Conservation (phyloP, 1,140 invertebrate species). For the Listronotus oregonensis region DNA sequence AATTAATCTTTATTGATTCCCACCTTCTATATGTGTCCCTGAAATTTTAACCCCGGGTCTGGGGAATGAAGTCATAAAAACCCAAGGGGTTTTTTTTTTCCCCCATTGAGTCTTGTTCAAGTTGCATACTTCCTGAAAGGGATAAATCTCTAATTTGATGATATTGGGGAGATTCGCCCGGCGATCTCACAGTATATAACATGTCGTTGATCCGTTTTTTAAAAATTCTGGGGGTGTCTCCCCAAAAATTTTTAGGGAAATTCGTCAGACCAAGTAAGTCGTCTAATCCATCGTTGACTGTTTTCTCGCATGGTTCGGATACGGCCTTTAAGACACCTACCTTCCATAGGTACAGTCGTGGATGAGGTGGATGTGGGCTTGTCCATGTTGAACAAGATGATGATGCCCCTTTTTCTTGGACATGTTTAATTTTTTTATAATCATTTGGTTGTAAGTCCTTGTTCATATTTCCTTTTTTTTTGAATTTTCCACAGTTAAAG, state of each 20-base stretch:
- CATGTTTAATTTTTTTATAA: too few relatives aligned
- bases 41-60: too few relatives aligned
- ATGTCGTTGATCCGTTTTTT: constrained; percentile 7
- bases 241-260: not conserved
- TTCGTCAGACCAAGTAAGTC: constrained; percentile 6
- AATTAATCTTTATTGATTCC: too few relatives aligned
- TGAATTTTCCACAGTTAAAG: not conserved
- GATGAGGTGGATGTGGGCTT: too few relatives aligned
- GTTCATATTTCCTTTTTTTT: too few relatives aligned
- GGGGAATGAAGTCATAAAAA: constrained; percentile 22
- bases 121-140: constrained; percentile 12
- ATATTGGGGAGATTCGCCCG: constrained; percentile 19
- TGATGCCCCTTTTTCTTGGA: not conserved
- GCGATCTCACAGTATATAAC: constrained; percentile 30
- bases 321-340: too few relatives aligned
- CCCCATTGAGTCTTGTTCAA: constrained; percentile 20
- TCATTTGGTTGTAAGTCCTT: too few relatives aligned
- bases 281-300: not conserved
- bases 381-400: not conserved
- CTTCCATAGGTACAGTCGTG: too few relatives aligned
- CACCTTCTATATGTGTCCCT: too few relatives aligned
- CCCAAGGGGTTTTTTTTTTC: constrained; percentile 7
- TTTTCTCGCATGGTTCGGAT: not conserved
- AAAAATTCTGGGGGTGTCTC: constrained; percentile 21
- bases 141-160: constrained; percentile 25